phyloP scores from a whole-genome alignment of 35 echinoderm and acorn worm species.

The Nesometra sesokonis region DNA sequence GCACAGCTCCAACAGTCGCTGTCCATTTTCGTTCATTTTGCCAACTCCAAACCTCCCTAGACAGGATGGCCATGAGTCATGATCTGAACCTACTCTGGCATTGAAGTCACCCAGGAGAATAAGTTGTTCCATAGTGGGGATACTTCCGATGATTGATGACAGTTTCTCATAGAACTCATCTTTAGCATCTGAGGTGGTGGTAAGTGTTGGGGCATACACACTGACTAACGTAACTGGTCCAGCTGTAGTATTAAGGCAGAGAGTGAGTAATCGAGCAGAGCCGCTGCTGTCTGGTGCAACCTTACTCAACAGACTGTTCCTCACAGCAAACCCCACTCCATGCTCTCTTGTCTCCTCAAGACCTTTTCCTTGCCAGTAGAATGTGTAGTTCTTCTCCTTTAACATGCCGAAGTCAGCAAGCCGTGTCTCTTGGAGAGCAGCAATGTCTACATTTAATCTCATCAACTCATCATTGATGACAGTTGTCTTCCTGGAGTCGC shows the following conservation, averaged over 20 bases:
- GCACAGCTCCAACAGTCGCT: not conserved
- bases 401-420: not conserved
- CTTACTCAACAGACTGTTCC: not conserved
- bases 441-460: slow-evolving; percentile 16
- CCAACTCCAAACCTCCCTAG: slow-evolving; percentile 1
- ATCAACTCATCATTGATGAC: not conserved
- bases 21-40: not conserved
- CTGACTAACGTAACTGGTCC: slow-evolving; percentile 6
- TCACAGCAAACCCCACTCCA: slow-evolving; percentile 17
- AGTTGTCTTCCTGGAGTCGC: not conserved
- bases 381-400: slow-evolving; percentile 12
- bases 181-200: not conserved
- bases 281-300: not conserved
- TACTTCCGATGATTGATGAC: not conserved
- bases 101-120: slow-evolving; percentile 29
- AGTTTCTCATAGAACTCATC: not conserved
- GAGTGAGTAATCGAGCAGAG: not conserved
- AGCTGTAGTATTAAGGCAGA: not conserved
- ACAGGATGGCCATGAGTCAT: not conserved
- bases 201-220: slow-evolving; percentile 7
- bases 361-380: slow-evolving; percentile 23
- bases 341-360: not conserved
- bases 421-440: slow-evolving; percentile 22
- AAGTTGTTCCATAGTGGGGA: not conserved
- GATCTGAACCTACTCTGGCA: slow-evolving; percentile 17